Evolutionary conservation across 2,888 invertebrate species (phyloP), one percentile per base, ranked within the genome.

Genomic region (Hesperia comma): DNA sequence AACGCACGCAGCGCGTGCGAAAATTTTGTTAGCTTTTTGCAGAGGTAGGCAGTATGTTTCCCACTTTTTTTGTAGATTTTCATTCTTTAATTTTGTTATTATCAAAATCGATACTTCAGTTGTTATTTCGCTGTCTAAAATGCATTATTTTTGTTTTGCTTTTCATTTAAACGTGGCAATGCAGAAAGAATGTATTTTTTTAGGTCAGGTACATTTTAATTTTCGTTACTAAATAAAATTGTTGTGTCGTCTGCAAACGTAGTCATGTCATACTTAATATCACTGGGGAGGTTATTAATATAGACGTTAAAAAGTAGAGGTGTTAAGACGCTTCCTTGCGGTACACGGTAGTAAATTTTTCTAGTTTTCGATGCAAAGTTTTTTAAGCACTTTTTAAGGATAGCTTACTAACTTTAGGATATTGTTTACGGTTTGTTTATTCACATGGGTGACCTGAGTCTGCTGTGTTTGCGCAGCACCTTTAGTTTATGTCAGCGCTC

Each of bases 161-260:
- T 32, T 43, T 26, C 8, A 46, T 15, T 43, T 0, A 58, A 1
- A 10, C 10, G 7, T 40, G 40, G 6, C n/a, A 43, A 14, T 6
- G 43, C 14, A 7, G 26, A 32, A 43, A 14, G 7, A 32, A 58
- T 21, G 26, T 58, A 43, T 26, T 7, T 26, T 58, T 46, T 12
- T 21, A 21, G 5, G 12, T 15, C 21, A 7, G 8, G 5, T 1
- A 40, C 12, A 37, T 56, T 15, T 15, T 17, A 8, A 37, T n/a
- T n/a, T n/a, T n/a, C n/a, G n/a, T 19, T 40, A 6, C 37, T 17
- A 43, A 43, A 58, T 43, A 58, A 14, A 19, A 58, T 46, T 2
- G 58, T 58, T 0, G 26, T 58, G 6, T 58, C 58, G 8, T 58
- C 58, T n/a, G 58, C 58, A 32, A 58, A 58, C 14, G 43, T n/a